A percentile compares a stretch with the other conserved stretches of the same genome.
These are phyloP conservation scores for Bradypus variegatus DNA, from an alignment of 2,797 vertebrate species.

Conservation along the genomic window DNA sequence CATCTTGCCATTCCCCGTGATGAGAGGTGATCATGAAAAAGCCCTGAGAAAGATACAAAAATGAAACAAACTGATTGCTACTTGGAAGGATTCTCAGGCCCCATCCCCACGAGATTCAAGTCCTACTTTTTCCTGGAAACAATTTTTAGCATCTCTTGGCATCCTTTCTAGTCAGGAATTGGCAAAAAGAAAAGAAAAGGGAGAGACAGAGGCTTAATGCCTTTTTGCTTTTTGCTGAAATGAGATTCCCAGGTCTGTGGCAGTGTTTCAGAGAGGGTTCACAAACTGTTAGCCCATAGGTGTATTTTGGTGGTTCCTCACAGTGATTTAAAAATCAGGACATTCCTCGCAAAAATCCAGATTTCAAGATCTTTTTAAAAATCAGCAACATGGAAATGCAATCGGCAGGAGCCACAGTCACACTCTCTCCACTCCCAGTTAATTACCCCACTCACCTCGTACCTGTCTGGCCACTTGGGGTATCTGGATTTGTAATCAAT, in stretches of 20 bases:
- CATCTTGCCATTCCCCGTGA: not conserved
- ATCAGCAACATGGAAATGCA: not conserved
- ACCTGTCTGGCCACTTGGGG: not conserved
- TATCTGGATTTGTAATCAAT: not conserved
- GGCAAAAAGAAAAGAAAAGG: not conserved
- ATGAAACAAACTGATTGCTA: conserved; percentile 39
- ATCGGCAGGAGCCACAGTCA: not conserved
- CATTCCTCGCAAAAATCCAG: not conserved
- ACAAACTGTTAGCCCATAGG: fast-evolving
- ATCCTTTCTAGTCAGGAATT: conserved; percentile 29
- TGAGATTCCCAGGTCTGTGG: not conserved
- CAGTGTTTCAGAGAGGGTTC: not conserved
- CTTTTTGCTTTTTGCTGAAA: not conserved
- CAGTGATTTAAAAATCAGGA: not conserved
- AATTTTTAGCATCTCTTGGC: conserved; percentile 54
- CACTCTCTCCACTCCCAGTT: not conserved
- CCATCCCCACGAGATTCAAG: conserved; percentile 11
- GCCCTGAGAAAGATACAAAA: conserved; percentile 57
- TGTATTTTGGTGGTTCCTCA: not conserved
- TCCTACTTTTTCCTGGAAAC: conserved; percentile 65
- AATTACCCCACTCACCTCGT: not conserved
- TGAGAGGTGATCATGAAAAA: conserved; percentile 29
- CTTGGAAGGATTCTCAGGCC: conserved; percentile 39
- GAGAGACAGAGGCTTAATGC: not conserved
- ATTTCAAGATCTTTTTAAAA: not conserved